phyloP scores from a whole-genome alignment of 2,797 vertebrate species.

The Antennarius maculatus region DNA sequence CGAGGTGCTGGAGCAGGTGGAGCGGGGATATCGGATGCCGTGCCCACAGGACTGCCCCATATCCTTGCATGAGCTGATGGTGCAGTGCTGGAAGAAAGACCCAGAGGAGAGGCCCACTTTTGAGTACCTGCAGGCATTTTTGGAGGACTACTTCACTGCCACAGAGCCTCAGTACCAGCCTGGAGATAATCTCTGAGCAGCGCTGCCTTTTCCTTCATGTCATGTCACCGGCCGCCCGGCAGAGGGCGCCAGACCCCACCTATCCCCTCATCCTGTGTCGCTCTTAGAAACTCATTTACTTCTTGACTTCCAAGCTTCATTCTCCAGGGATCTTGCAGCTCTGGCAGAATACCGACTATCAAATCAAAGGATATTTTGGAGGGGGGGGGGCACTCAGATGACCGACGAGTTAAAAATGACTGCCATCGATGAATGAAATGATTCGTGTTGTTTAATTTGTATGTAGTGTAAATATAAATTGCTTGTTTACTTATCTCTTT shows the following conservation, averaged over 20 bases:
- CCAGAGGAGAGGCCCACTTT: slow-evolving; percentile 98
- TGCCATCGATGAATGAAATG: slow-evolving; percentile 61
- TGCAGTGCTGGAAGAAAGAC: slow-evolving; percentile 99
- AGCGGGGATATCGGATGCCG: slow-evolving; percentile 97
- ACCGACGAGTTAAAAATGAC: slow-evolving; percentile 52
- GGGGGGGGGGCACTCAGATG: slow-evolving; percentile 11
- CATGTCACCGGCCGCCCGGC: slow-evolving; percentile 54
- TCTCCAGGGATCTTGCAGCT: slow-evolving; percentile 24
- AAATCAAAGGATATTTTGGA: slow-evolving; percentile 50
- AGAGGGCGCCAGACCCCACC: slow-evolving; percentile 62
- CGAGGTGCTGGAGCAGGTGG: slow-evolving; percentile 98
- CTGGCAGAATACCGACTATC: slow-evolving; percentile 50
- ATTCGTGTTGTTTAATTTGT: slow-evolving; percentile 73
- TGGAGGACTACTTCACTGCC: slow-evolving; percentile 99
- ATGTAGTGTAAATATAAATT: slow-evolving; percentile 86
- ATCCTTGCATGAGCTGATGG: slow-evolving; percentile 98
- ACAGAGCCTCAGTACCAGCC: slow-evolving; percentile 99
- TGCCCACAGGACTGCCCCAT: slow-evolving; percentile 98
- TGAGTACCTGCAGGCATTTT: slow-evolving; percentile 98
- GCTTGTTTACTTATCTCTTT: slow-evolving; percentile 82
- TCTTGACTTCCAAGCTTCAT: slow-evolving; percentile 54
- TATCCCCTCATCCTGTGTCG: slow-evolving; percentile 47
- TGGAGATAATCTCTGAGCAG: slow-evolving; percentile 95
- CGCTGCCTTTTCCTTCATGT: slow-evolving; percentile 45
- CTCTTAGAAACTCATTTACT: slow-evolving; percentile 56